These are phyloP conservation scores for Drosophila maculinotata DNA, from an alignment of 2,888 invertebrate species.

Conservation along the genomic window DNA sequence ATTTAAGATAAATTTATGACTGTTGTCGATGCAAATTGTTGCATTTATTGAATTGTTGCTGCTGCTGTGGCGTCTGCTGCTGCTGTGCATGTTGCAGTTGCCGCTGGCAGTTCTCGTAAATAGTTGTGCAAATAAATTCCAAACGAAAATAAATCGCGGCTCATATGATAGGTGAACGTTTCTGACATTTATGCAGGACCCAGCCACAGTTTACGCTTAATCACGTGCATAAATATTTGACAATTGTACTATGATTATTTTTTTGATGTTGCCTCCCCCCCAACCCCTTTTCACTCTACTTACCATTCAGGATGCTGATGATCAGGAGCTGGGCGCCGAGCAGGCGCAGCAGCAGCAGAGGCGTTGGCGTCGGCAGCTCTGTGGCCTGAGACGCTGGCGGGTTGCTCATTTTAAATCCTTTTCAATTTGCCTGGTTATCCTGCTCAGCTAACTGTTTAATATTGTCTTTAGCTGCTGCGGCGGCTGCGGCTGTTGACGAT, in stretches of 20 bases:
- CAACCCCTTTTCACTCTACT: slow-evolving; percentile 43
- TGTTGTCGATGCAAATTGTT: slow-evolving; percentile 77
- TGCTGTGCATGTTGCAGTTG: slow-evolving; percentile 31
- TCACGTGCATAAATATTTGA: slow-evolving; percentile 69
- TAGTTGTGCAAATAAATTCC: slow-evolving; percentile 74
- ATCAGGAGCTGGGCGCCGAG: slow-evolving; percentile 40
- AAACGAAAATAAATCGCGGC: slow-evolving; percentile 65
- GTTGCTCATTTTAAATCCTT: slow-evolving; percentile 79
- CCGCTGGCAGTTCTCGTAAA: slow-evolving; percentile 58
- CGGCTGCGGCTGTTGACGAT: slow-evolving; percentile 33
- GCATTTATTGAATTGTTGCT: slow-evolving; percentile 75
- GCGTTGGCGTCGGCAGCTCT: slow-evolving; percentile 5
- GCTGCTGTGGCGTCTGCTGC: slow-evolving; percentile 19
- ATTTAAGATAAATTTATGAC: slow-evolving; percentile 79
- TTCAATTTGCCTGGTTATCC: slow-evolving; percentile 71
- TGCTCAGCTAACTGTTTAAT: slow-evolving; percentile 59
- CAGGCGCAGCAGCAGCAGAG: slow-evolving; percentile 35
- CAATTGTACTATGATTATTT: slow-evolving; percentile 10
- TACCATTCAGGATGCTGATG: slow-evolving; percentile 55
- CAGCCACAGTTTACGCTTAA: slow-evolving; percentile 52
- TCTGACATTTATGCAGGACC: slow-evolving; percentile 48
- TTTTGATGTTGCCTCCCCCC: too few relatives aligned
- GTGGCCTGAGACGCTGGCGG: slow-evolving; percentile 19
- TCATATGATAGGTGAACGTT: slow-evolving; percentile 55
- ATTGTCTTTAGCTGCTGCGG: slow-evolving; percentile 33